Percentiles rank a stretch among this genome's conserved stretches.
Conservation (phyloP, 2,797 vertebrate species). For the Thalassophryne amazonica region DNA sequence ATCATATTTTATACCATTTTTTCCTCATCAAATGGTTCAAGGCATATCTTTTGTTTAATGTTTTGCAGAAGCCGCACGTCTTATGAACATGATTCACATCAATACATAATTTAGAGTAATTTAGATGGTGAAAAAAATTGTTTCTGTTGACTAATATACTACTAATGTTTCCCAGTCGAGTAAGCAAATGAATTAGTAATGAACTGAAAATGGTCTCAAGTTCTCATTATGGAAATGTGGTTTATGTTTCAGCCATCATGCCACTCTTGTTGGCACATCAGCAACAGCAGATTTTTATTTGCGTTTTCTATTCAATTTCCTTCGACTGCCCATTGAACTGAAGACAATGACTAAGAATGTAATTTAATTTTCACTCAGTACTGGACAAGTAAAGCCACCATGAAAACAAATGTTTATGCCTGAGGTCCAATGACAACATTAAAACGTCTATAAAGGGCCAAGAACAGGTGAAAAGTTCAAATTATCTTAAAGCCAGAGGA, state of each 20-base stretch:
- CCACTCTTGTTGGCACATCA: background rate
- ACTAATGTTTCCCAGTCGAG: background rate
- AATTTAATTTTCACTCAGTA: conserved; percentile 2
- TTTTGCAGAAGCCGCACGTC: too few relatives aligned
- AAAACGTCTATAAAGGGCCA: background rate
- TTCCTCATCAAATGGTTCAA: too few relatives aligned
- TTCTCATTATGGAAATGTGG: conserved; percentile 5
- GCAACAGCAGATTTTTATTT: background rate
- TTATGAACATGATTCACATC: too few relatives aligned
- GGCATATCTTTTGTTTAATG: too few relatives aligned
- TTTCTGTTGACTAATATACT: too few relatives aligned
- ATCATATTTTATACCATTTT: too few relatives aligned
- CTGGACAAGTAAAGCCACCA: conserved; percentile 32
- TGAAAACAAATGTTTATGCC: conserved; percentile 37
- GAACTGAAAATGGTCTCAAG: conserved; percentile 23
- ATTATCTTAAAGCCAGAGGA: background rate
- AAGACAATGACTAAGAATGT: background rate
- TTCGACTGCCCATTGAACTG: background rate
- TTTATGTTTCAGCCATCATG: conserved; percentile 23
- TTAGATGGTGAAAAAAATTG: too few relatives aligned
- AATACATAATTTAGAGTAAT: too few relatives aligned
- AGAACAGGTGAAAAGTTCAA: background rate
- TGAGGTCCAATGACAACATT: conserved; percentile 13
- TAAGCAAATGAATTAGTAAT: conserved; percentile 30
- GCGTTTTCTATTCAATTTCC: background rate